phyloP scores from a whole-genome alignment of 2,797 vertebrate genomes.

The Spheniscus humboldti region DNA sequence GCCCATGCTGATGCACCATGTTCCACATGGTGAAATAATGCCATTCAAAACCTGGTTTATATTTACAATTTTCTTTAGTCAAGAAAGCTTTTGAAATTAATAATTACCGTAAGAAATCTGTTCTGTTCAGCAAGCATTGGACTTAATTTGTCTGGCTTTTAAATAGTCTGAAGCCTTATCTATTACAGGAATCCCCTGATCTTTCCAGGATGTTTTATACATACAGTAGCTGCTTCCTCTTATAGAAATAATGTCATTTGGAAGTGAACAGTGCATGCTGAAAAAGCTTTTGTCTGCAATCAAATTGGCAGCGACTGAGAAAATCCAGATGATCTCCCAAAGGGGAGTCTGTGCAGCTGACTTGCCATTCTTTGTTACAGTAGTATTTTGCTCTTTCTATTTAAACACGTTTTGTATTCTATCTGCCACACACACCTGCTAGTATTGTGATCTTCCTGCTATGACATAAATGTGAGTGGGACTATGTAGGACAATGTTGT shows the following conservation, averaged over 20 bases:
- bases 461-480: not conserved
- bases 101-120: not conserved
- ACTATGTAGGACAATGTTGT: not conserved
- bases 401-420: not conserved
- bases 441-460: not conserved
- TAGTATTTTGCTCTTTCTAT: not conserved
- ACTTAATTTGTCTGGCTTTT: not conserved
- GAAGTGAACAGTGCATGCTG: conserved; percentile 2
- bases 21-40: not conserved
- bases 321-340: conserved; percentile 61
- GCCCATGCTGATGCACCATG: not conserved
- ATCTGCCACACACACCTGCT: not conserved
- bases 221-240: conserved; percentile 58
- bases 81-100: not conserved
- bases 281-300: conserved; percentile 49
- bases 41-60: not conserved
- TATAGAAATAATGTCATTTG: not conserved
- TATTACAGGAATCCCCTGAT: not conserved
- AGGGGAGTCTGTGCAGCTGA: conserved; percentile 31
- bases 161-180: not conserved
- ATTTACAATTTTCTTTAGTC: not conserved
- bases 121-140: not conserved
- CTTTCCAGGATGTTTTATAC: conserved; percentile 26
- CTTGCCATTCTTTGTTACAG: not conserved
- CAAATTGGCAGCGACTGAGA: not conserved